A percentile compares a stretch with the other conserved stretches of the same genome.
phyloP scores from a whole-genome alignment of 2,888 invertebrate species.

The Catocala fraxini region DNA sequence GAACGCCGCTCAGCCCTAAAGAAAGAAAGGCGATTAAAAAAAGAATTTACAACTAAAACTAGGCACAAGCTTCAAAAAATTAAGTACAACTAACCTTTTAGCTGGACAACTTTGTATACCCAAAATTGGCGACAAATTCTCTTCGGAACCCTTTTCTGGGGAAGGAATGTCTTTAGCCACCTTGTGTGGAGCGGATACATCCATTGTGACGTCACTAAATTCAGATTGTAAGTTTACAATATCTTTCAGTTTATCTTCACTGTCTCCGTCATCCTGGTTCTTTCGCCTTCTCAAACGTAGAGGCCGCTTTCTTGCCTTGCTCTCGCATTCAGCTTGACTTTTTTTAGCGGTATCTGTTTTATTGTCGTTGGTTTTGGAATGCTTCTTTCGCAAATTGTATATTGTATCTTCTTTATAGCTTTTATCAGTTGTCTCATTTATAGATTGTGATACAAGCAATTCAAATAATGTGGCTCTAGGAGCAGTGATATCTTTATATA shows the following conservation, averaged over 20 bases:
- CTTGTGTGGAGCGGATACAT: constrained; percentile 65
- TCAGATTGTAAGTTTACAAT: constrained; percentile 76
- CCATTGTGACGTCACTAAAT: constrained; percentile 76
- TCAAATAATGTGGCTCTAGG: constrained; percentile 78
- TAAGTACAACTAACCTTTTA: constrained; percentile 67
- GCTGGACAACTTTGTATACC: constrained; percentile 77
- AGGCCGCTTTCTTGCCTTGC: constrained; percentile 58
- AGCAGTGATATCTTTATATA: constrained; percentile 72
- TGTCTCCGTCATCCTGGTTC: constrained; percentile 55
- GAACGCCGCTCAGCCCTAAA: constrained; percentile 18
- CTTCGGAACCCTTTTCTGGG: constrained; percentile 67
- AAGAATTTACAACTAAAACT: constrained; percentile 5
- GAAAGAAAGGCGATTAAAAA: constrained; percentile 8
- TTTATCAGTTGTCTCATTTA: constrained; percentile 27
- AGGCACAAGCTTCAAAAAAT: constrained; percentile 11
- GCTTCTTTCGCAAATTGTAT: constrained; percentile 70
- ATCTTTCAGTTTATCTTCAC: constrained; percentile 68
- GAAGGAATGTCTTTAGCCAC: constrained; percentile 70
- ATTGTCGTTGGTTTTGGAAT: constrained; percentile 30
- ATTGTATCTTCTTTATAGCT: constrained; percentile 49
- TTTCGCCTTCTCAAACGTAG: constrained; percentile 67
- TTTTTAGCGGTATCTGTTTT: constrained; percentile 21
- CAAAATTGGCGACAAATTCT: constrained; percentile 67
- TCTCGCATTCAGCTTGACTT: constrained; percentile 59
- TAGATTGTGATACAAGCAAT: constrained; percentile 55